Percentiles rank a stretch among this genome's conserved stretches.
These are phyloP conservation scores for Euzetes globulus DNA, from an alignment of 2,888 invertebrate species.

Conservation along the genomic window DNA sequence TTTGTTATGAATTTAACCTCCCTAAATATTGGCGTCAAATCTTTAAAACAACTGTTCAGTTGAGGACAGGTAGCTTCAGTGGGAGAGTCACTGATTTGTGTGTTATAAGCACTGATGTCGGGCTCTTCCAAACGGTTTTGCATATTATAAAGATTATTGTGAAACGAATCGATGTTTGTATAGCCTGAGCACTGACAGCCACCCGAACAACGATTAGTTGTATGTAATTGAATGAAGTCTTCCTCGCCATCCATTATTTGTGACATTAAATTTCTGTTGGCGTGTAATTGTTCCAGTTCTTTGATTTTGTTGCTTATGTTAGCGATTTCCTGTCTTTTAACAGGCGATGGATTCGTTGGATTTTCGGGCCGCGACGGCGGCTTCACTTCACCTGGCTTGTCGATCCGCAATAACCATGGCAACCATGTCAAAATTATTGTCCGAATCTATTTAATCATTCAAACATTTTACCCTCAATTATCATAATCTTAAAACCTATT, in stretches of 20 bases:
- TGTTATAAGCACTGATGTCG: conserved; percentile 11
- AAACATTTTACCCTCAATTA: too few species aligned
- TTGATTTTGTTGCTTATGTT: conserved; percentile 56
- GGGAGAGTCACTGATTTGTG: conserved; percentile 19
- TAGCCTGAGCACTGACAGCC: conserved; percentile 21
- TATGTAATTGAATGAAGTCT: conserved; percentile 59
- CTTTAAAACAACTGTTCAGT: conserved; percentile 51
- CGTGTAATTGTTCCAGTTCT: conserved; percentile 81
- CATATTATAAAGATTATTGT: conserved; percentile 3
- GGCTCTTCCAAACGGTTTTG: conserved; percentile 18
- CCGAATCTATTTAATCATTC: conserved; percentile 62
- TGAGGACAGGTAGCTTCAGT: conserved; percentile 17
- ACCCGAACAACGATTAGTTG: conserved; percentile 34
- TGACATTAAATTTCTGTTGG: conserved; percentile 83
- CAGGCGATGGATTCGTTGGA: conserved; percentile 10
- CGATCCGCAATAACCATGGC: conserved; percentile 93
- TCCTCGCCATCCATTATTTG: conserved; percentile 96
- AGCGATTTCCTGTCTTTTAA: not conserved
- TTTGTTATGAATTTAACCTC: conserved; percentile 88
- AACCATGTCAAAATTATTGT: conserved; percentile 93
- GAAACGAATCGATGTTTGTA: conserved; percentile 10
- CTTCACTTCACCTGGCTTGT: conserved; percentile 61
- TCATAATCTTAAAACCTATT: too few species aligned
- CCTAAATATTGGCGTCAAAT: conserved; percentile 87
- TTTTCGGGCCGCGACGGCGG: not conserved